Base-by-base conservation (phyloP, 2,888 invertebrate genomes). In the Agriopis marginaria region DNA sequence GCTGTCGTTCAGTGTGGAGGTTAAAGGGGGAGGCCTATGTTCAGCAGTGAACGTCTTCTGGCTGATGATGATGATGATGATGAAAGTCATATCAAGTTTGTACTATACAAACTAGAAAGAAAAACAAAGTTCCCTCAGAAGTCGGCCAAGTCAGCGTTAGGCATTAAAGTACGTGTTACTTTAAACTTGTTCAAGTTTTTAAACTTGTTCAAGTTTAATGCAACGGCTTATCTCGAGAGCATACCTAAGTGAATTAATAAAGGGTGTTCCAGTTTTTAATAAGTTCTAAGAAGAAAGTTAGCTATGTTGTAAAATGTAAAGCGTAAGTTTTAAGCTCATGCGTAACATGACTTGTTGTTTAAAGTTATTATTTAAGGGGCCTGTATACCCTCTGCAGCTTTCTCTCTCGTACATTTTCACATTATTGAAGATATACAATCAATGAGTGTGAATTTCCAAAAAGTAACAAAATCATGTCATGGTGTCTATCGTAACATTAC, bases 161-260 rank as follows among this genome's bases (percentile, higher is more conserved):
- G 70, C 65, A 51, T 42, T 51, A 61, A 51, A 61, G 51, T n/a
- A n/a, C n/a, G n/a, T 51, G 42, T 40, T 51, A 51, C 61, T 61
- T 61, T 51, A 10, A 42, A 61, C 61, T 61, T 61, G 32, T 49
- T n/a, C 32, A 45, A 58, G 11, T 58, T 58, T 45, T 58, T 45
- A 39, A n/a, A 39, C 45, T 59, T 59, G 49, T 60, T 51, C 61
- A 42, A 61, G 51, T 61, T 61, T 61, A 61, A 61, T 61, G 42
- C 61, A 61, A 50, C 51, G 51, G 61, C 51, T 61, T 42, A 61
- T 51, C 61, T 51, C n/a, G 40, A 61, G 39, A 61, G 60, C 60
- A 47, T 44, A 56, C 23, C 44, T 60, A 60, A 60, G 49, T 61
- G 50, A 61, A 61, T 51, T 61, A 40, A 50, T 61, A 61, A 61